Percentiles rank a stretch among this genome's conserved stretches.
Evolutionary conservation across 1,140 invertebrate genomes (phyloP).

Genomic region (Temnothorax longispinosus): DNA sequence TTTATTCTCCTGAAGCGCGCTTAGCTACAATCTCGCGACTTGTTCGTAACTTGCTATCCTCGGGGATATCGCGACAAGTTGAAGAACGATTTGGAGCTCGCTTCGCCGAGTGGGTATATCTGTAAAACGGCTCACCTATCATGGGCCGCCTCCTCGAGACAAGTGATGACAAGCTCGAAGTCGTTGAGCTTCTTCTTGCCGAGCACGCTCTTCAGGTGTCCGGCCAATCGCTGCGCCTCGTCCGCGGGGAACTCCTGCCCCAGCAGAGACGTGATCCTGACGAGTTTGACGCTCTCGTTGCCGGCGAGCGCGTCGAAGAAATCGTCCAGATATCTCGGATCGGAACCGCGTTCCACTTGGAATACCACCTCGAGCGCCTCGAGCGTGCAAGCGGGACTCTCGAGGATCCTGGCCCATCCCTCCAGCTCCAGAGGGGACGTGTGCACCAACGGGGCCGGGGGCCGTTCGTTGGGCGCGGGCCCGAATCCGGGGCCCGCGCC

Average conservation of each 20-base stretch:
- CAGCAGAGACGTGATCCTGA: slow-evolving; percentile 85
- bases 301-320: slow-evolving; percentile 84
- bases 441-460: slow-evolving; percentile 82
- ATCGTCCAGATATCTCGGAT: slow-evolving; percentile 80
- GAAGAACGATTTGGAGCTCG: neutral
- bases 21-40: slow-evolving; percentile 17
- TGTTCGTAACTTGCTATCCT: slow-evolving; percentile 2
- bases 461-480: slow-evolving; percentile 77
- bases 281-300: slow-evolving; percentile 84
- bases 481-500: slow-evolving; percentile 81
- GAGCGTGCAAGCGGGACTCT: slow-evolving; percentile 82
- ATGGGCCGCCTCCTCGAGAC: slow-evolving; percentile 85
- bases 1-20: slow-evolving; percentile 14
- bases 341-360: slow-evolving; percentile 84
- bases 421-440: slow-evolving; percentile 84
- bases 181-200: slow-evolving; percentile 84
- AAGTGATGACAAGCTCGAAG: slow-evolving; percentile 86
- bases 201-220: slow-evolving; percentile 84
- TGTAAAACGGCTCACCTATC: slow-evolving; percentile 77
- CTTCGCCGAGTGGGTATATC: neutral
- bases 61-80: neutral
- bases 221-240: slow-evolving; percentile 83
- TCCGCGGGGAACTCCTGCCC: slow-evolving; percentile 84
- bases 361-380: slow-evolving; percentile 85
- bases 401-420: slow-evolving; percentile 85